Percentiles rank a stretch among this genome's conserved stretches.
Conservation (phyloP, 2,888 invertebrate species). For the Phrixothrix hirtus region DNA sequence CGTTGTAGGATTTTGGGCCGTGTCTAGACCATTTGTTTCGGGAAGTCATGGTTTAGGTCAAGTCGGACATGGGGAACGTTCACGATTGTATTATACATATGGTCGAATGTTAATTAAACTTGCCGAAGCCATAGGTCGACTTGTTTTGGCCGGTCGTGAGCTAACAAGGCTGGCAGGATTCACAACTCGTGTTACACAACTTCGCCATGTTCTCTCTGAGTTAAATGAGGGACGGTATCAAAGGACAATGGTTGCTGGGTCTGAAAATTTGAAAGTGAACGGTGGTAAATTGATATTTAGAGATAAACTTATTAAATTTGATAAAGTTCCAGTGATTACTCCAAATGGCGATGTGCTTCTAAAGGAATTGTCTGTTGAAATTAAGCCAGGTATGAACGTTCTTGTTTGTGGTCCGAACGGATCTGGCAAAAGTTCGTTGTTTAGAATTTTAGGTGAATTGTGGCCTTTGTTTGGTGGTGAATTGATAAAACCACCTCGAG, state of each 20-base stretch:
- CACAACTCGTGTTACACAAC: constrained; percentile 89
- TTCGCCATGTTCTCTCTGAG: constrained; percentile 82
- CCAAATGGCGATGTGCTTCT: constrained; percentile 97
- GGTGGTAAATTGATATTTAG: constrained; percentile 79
- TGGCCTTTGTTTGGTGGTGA: constrained; percentile 97
- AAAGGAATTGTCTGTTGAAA: constrained; percentile 87
- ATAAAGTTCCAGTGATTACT: constrained; percentile 91
- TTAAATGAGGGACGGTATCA: constrained; percentile 75
- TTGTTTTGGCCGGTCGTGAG: constrained; percentile 94
- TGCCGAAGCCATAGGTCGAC: constrained; percentile 94
- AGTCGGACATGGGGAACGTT: constrained; percentile 73
- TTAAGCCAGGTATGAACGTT: constrained; percentile 87
- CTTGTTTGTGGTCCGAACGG: constrained; percentile 99
- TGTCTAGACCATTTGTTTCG: constrained; percentile 91
- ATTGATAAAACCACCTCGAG: constrained; percentile 91
- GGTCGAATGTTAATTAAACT: constrained; percentile 95
- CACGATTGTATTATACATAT: constrained; percentile 90
- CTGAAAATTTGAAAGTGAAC: constrained; percentile 63
- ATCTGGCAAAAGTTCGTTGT: constrained; percentile 96
- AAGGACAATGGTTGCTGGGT: constrained; percentile 66
- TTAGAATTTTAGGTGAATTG: constrained; percentile 93
- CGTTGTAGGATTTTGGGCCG: constrained; percentile 94
- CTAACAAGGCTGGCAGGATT: constrained; percentile 93
- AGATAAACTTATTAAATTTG: constrained; percentile 90
- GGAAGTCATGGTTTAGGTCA: constrained; percentile 69